Evolutionary conservation across 2,888 invertebrate species (phyloP).

Genomic region (Euplagia quadripunctaria): DNA sequence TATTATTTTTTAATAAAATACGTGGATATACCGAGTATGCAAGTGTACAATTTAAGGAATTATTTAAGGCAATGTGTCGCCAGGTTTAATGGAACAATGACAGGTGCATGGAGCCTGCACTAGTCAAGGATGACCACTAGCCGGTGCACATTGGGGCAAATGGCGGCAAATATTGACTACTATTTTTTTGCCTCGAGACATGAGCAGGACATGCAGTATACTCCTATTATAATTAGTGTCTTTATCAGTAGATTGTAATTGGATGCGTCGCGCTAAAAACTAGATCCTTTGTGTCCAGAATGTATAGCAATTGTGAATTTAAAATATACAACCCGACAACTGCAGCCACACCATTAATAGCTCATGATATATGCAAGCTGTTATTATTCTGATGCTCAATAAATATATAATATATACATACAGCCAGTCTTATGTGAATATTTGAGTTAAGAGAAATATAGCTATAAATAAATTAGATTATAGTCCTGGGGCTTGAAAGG

Average conservation of each 20-base stretch:
- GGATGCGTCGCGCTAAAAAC: slow-evolving; percentile 64
- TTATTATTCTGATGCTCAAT: slow-evolving; percentile 1
- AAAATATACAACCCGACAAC: slow-evolving; percentile 37
- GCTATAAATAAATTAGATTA: neutral
- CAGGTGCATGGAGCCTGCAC: slow-evolving; percentile 76
- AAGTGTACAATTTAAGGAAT: slow-evolving; percentile 69
- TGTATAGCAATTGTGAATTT: slow-evolving; percentile 43
- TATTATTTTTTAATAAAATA: slow-evolving; percentile 21
- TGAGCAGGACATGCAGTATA: slow-evolving; percentile 56
- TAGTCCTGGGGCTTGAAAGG: neutral
- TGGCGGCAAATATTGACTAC: slow-evolving; percentile 71
- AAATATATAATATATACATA: slow-evolving; percentile 4
- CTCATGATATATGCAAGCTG: slow-evolving; percentile 25
- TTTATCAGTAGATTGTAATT: slow-evolving; percentile 79
- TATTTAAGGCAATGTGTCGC: slow-evolving; percentile 82
- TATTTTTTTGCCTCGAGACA: slow-evolving; percentile 69
- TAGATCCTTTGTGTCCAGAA: slow-evolving; percentile 62
- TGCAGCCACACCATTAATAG: slow-evolving; percentile 31
- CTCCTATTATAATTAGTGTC: slow-evolving; percentile 79
- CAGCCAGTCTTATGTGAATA: neutral
- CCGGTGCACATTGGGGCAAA: slow-evolving; percentile 73
- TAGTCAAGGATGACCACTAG: slow-evolving; percentile 81
- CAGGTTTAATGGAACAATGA: slow-evolving; percentile 80
- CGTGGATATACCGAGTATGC: slow-evolving; percentile 36
- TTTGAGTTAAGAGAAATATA: neutral